Base-by-base conservation (phyloP, 2,113 vertebrate genomes). In the Antechinus stuartii region DNA sequence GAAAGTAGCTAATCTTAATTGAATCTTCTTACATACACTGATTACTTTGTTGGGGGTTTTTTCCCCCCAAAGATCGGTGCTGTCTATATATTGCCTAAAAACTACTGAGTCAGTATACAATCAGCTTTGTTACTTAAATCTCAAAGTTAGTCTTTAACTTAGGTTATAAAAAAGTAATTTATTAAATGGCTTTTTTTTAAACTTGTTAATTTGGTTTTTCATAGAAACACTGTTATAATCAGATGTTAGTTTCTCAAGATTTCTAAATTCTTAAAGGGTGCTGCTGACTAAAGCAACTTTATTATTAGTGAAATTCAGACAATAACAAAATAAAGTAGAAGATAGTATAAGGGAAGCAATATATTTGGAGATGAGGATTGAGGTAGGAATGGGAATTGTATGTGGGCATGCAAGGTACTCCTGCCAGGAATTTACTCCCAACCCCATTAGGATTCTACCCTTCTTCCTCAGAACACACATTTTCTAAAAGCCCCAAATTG, bases 301-400 rank as follows among this genome's bases (percentile, higher is more conserved):
- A 84, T 6, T n/a, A 76, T 76, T n/a, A 22, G 11, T n/a, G 14
- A 25, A n/a, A 84, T 84, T 84, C n/a, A 84, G 7, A 22, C n/a
- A 42, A 23, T 84, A 84, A 42, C 68, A 84, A 84, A 42, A 42
- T 84, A 1, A 84, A 84, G n/a, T 84, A 9, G n/a, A 84, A 84
- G 26, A 7, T 84, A 93, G 94, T 95, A 91, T 76, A n/a, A 93
- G 7, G 84, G 49, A 96, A 89, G 92, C 68, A 42, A 84, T 84
- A 42, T 23, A 92, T 90, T 91, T 76, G 22, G 46, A 47, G 61
- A 2, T 49, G 61, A 42, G 22, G 50, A 52, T 52, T 52, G 50
- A 53, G n/a, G 93, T 92, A 89, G 92, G 22, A 94, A 93, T 92
- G 61, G 92, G 14, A 93, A 23, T 91, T 42, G 22, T 95, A 84